These are phyloP conservation scores for Mamestra brassicae DNA, from an alignment of 2,888 invertebrate genomes.

Conservation along the genomic window DNA sequence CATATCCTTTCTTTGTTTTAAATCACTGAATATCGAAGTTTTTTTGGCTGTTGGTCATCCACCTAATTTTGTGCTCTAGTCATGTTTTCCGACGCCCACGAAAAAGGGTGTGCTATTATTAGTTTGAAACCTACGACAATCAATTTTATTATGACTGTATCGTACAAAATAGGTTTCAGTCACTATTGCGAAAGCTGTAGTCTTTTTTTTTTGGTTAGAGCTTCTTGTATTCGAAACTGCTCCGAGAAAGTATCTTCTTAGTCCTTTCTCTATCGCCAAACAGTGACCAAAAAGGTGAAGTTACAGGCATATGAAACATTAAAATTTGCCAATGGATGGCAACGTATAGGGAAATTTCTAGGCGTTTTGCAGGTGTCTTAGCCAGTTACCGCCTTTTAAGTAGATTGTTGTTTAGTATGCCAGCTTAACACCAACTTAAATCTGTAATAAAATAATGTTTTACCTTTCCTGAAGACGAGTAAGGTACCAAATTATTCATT, in stretches of 20 bases:
- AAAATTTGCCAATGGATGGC: neutral
- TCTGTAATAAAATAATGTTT: neutral
- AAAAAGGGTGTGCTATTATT: slow-evolving; percentile 35
- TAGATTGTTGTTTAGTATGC: neutral
- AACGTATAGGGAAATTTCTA: neutral
- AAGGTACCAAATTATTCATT: slow-evolving; percentile 41
- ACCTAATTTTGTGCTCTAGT: slow-evolving; percentile 27
- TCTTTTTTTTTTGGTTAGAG: neutral
- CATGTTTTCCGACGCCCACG: slow-evolving; percentile 44
- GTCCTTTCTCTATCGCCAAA: neutral
- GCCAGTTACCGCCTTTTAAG: neutral
- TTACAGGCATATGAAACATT: neutral
- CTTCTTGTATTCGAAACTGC: neutral
- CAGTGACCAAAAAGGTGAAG: neutral
- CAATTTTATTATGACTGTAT: slow-evolving; percentile 25
- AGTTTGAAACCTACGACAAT: slow-evolving; percentile 18
- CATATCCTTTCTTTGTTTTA: neutral
- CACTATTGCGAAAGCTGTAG: neutral
- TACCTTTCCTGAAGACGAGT: slow-evolving; percentile 25
- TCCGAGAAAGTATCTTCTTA: neutral
- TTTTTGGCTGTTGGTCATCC: slow-evolving; percentile 18
- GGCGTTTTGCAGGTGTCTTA: neutral
- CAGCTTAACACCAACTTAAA: neutral
- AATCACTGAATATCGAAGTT: slow-evolving; percentile 1
- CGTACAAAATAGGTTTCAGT: slow-evolving; percentile 16